Conservation (phyloP, 2,888 invertebrate species). For the Acheta domesticus region DNA sequence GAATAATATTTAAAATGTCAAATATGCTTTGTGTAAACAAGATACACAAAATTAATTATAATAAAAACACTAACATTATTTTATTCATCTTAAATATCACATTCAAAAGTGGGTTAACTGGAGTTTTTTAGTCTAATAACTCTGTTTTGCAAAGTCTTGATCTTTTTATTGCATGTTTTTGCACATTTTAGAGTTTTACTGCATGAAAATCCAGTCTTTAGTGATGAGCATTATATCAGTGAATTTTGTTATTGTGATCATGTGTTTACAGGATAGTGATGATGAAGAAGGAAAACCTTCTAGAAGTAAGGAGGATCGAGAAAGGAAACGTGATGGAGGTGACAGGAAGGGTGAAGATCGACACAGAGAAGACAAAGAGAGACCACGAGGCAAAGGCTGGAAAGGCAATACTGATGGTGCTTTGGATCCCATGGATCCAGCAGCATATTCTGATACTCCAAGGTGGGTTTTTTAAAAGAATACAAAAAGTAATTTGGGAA, state of each 20-base stretch:
- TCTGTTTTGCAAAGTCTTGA: no score
- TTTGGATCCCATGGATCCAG: slow-evolving; percentile 94
- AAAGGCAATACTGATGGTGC: slow-evolving; percentile 56
- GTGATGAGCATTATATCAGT: no score
- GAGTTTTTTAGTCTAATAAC: no score
- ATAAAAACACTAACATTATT: no score
- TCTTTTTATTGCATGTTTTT: no score
- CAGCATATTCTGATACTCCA: slow-evolving; percentile 85
- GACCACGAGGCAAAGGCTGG: slow-evolving; percentile 41
- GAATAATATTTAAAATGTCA: no score
- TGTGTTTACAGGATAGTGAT: slow-evolving; percentile 31
- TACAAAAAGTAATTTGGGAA: neutral
- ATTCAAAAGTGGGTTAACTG: no score
- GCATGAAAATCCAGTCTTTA: no score
- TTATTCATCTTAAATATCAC: no score
- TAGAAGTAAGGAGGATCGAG: slow-evolving; percentile 40
- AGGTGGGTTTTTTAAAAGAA: slow-evolving; percentile 44
- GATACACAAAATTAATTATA: no score
- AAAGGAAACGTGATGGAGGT: slow-evolving; percentile 41
- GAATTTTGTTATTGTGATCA: neutral
- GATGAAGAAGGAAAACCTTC: slow-evolving; percentile 41
- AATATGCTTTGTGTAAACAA: no score
- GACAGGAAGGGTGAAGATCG: slow-evolving; percentile 44
- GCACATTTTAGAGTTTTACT: no score
- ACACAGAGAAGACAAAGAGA: slow-evolving; percentile 39